phyloP scores from a whole-genome alignment of 35 echinoderm and acorn worm genomes.

The Apostichopus californicus region DNA sequence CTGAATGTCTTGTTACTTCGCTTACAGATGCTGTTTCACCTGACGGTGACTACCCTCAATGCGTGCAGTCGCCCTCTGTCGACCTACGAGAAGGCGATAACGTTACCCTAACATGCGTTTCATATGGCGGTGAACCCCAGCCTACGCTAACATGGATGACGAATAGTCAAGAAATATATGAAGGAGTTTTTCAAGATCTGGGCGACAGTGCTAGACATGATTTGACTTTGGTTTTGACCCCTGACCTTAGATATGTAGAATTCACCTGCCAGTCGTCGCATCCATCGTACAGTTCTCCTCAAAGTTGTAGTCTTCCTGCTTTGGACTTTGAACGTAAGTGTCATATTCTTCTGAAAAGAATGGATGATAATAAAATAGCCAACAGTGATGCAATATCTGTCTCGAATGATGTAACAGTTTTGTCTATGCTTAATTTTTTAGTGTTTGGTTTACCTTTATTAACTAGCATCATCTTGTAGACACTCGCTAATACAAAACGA shows the following conservation, averaged over 20 bases:
- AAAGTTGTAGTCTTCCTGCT: conserved; percentile 61
- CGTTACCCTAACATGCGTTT: conserved; percentile 72
- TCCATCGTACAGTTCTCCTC: conserved; percentile 71
- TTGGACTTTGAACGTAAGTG: conserved; percentile 83
- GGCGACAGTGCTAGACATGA: conserved; percentile 53
- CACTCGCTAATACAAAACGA: no score
- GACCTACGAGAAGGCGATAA: conserved; percentile 73
- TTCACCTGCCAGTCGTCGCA: conserved; percentile 79
- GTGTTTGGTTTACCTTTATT: no score
- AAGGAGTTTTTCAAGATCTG: conserved; percentile 51
- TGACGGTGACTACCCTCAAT: conserved; percentile 54
- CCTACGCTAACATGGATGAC: conserved; percentile 72
- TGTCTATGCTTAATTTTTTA: no score
- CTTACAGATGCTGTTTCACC: conserved; percentile 75
- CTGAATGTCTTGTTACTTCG: no score
- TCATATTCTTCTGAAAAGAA: no score
- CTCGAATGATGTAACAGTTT: background rate
- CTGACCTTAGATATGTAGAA: conserved; percentile 62
- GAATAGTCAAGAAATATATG: conserved; percentile 44
- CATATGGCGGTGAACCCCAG: conserved; percentile 79
- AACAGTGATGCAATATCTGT: background rate
- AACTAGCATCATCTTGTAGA: no score
- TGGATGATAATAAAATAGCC: background rate
- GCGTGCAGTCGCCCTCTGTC: conserved; percentile 55
- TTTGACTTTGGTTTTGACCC: conserved; percentile 52